Conservation (phyloP, 2,113 vertebrate species). For the Caranx melampygus region DNA sequence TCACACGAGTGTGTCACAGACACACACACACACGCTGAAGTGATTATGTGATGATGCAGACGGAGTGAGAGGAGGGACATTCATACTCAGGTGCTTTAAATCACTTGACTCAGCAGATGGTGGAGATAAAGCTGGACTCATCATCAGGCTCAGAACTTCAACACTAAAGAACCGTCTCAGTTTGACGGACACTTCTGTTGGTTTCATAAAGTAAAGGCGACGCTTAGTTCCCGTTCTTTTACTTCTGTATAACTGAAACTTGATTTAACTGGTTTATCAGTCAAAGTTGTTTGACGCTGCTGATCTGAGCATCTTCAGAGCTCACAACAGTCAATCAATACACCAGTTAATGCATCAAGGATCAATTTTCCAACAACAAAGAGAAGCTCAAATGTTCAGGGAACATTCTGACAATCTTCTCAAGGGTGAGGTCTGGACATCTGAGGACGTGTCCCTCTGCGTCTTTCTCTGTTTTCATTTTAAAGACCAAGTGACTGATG, state of each 20-base stretch:
- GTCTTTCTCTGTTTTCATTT: no score
- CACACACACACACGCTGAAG: constrained; percentile 73
- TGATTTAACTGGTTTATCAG: no score
- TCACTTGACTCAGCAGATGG: no score
- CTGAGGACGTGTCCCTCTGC: no score
- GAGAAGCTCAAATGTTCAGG: no score
- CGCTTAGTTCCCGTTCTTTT: neutral
- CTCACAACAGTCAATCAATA: no score
- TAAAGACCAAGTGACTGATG: no score
- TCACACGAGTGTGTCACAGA: constrained; percentile 41
- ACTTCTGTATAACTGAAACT: neutral
- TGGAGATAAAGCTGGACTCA: neutral
- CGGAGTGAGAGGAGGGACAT: constrained; percentile 38
- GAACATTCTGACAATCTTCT: no score
- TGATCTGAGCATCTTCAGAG: no score
- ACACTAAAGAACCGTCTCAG: neutral
- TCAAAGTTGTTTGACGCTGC: no score
- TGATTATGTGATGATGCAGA: constrained; percentile 51
- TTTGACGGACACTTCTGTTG: neutral
- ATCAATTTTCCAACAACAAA: no score
- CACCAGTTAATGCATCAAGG: no score
- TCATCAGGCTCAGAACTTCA: neutral
- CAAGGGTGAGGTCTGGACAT: neutral
- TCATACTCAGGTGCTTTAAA: constrained; percentile 51
- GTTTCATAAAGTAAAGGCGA: neutral